Evolutionary conservation across 2,797 vertebrate species (phyloP).

Genomic region (Tenualosa thibaudeaui): DNA sequence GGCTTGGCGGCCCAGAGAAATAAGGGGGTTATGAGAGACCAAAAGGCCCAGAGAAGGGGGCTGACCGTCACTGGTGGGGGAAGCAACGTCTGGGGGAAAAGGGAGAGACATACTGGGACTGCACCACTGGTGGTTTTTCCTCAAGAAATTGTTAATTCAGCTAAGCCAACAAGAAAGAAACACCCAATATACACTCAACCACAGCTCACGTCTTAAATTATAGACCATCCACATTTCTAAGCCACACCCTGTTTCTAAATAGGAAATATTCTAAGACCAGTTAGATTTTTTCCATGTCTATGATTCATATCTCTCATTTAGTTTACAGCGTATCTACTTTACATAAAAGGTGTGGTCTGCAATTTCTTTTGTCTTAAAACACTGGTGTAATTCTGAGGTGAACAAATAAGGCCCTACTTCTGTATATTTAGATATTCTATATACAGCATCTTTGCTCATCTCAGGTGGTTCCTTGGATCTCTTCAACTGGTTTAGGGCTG

Average conservation of each 20-base stretch:
- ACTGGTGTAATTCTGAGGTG: neutral
- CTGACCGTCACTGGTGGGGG: neutral
- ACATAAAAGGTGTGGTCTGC: neutral
- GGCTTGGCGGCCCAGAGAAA: conserved; percentile 1
- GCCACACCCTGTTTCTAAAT: conserved; percentile 24
- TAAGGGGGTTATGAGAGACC: neutral
- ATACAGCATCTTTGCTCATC: neutral
- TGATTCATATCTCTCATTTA: neutral
- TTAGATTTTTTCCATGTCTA: neutral
- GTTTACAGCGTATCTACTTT: neutral
- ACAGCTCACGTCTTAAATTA: conserved; percentile 32
- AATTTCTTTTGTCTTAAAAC: neutral
- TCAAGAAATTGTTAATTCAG: conserved; percentile 25
- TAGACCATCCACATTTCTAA: conserved; percentile 16
- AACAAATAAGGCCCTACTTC: neutral
- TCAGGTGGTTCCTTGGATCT: neutral
- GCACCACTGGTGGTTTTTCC: conserved; percentile 32
- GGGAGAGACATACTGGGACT: neutral
- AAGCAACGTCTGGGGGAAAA: conserved; percentile 29
- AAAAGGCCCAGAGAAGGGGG: conserved; percentile 3
- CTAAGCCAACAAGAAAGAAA: conserved; percentile 39
- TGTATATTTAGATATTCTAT: neutral
- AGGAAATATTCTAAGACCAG: neutral
- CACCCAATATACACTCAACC: conserved; percentile 20
- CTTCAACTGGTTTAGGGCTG: neutral